A percentile compares a stretch with the other conserved stretches of the same genome.
Conservation (phyloP, 2,888 invertebrate genomes). For the Drosophila neonasuta region DNA sequence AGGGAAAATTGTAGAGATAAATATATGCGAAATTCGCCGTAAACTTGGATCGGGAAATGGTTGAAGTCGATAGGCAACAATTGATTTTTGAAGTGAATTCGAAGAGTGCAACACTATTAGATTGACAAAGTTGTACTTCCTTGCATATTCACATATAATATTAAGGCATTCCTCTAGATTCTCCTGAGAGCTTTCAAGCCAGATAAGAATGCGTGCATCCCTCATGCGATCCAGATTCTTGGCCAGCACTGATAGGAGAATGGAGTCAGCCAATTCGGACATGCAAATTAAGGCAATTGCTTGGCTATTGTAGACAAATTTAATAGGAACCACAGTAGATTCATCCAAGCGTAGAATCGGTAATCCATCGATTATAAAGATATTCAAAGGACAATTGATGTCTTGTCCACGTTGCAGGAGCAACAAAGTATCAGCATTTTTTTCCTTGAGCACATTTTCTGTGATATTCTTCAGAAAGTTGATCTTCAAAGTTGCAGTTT, state of each 20-base stretch:
- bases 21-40: background rate
- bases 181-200: background rate
- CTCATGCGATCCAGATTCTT: conserved; percentile 20
- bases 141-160: background rate
- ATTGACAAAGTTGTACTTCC: background rate
- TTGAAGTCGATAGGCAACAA: conserved; percentile 7
- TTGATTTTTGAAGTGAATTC: background rate
- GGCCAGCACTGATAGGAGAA: conserved; percentile 23
- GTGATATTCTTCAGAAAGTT: conserved; percentile 21
- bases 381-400: background rate
- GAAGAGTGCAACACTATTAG: conserved; percentile 23
- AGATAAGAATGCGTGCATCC: conserved; percentile 24
- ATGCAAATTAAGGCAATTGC: conserved; percentile 33
- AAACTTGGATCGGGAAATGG: conserved; percentile 32
- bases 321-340: background rate
- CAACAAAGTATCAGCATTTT: conserved; percentile 17
- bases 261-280: background rate
- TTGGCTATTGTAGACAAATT: conserved; percentile 4
- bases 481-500: background rate
- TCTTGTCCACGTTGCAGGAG: conserved; percentile 14
- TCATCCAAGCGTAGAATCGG: conserved; percentile 12
- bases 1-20: background rate
- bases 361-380: background rate
- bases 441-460: background rate
- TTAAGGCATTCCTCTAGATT: background rate